Conservation (phyloP, 2,888 invertebrate genomes). For the Apamea crenata region DNA sequence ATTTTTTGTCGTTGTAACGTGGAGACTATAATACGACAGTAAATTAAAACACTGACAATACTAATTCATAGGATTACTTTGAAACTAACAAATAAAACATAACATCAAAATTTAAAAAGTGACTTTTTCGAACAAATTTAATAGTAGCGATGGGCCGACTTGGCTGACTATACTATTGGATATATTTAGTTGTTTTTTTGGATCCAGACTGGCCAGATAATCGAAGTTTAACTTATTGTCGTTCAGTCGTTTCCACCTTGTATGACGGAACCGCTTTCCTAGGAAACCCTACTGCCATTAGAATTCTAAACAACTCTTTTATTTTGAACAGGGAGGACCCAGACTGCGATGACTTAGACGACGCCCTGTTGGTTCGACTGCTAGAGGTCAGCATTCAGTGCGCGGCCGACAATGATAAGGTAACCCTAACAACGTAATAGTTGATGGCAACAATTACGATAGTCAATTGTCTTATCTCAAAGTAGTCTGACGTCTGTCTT, state of each 20-base stretch:
- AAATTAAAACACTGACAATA: background rate
- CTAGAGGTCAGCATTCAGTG: conserved; percentile 92
- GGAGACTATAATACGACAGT: background rate
- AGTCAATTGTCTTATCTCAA: conserved; percentile 23
- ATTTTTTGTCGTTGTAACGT: background rate
- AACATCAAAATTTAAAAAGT: too few species aligned
- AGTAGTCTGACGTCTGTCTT: conserved; percentile 30
- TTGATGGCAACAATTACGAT: conserved; percentile 5
- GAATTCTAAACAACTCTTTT: conserved; percentile 2
- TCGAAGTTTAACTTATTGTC: background rate
- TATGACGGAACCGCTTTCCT: background rate
- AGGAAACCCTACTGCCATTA: background rate
- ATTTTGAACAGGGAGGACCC: conserved; percentile 85
- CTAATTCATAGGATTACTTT: too few species aligned
- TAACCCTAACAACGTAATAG: conserved; percentile 73
- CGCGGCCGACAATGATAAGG: conserved; percentile 94
- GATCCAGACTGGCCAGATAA: background rate
- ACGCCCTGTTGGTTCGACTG: conserved; percentile 92
- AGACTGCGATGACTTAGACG: conserved; percentile 92
- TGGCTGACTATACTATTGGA: too few species aligned
- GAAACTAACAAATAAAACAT: too few species aligned
- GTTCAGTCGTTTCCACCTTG: background rate
- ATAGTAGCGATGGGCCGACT: too few species aligned
- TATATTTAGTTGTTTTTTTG: too few species aligned
- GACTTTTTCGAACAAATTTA: too few species aligned